Evolutionary conservation across 2,113 vertebrate genomes (phyloP).

Genomic region (Neodon shergylaensis): DNA sequence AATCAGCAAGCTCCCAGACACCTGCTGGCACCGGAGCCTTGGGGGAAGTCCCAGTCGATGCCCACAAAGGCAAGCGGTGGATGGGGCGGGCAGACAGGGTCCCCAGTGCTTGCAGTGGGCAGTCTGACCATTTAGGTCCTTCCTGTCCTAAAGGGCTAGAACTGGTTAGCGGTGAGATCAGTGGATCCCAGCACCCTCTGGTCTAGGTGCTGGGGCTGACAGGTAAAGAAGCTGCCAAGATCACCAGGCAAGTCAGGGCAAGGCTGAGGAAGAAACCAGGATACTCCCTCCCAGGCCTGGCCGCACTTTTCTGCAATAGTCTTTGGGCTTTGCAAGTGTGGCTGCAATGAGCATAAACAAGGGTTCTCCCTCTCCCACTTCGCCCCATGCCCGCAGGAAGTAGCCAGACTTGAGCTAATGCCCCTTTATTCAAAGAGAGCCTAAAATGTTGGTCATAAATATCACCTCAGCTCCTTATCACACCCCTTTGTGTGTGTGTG

Average conservation of each 20-base stretch:
- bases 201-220: not conserved
- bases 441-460: too few species aligned
- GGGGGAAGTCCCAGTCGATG: not conserved
- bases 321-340: not conserved
- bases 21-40: not conserved
- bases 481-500: too few species aligned
- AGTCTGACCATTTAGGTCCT: not conserved
- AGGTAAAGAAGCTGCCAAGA: not conserved
- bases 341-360: not conserved
- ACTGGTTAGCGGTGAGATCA: not conserved
- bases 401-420: too few species aligned
- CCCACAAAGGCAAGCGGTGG: not conserved
- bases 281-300: not conserved
- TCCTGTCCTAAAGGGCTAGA: not conserved
- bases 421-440: too few species aligned
- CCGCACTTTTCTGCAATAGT: not conserved
- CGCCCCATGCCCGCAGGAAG: too few species aligned
- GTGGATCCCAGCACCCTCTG: not conserved
- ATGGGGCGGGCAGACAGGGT: not conserved
- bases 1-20: not conserved
- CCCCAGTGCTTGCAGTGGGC: not conserved
- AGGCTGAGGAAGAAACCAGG: not conserved
- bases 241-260: conserved; percentile 22
- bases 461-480: too few species aligned
- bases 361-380: not conserved